Percentiles rank a stretch among this genome's conserved stretches.
These are phyloP conservation scores for Sesamia inferens DNA, from an alignment of 2,888 invertebrate genomes.

Conservation along the genomic window DNA sequence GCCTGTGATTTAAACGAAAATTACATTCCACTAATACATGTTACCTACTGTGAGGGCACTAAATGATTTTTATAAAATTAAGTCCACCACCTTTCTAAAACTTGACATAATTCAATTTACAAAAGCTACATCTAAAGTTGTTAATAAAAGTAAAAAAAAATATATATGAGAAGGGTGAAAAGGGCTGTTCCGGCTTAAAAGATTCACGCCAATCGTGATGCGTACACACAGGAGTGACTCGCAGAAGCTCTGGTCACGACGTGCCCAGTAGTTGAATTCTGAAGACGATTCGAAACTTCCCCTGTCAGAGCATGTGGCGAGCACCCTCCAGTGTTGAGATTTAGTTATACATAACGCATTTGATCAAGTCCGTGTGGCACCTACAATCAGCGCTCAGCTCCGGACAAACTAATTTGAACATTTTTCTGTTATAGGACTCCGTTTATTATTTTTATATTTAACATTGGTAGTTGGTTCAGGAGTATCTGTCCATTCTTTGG, in stretches of 20 bases:
- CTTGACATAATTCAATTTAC: conserved; percentile 12
- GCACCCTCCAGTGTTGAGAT: not conserved
- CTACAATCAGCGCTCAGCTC: not conserved
- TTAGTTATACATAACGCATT: no score
- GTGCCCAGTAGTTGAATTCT: not conserved
- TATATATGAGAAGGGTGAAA: conserved; percentile 20
- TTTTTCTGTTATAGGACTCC: no score
- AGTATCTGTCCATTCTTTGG: no score
- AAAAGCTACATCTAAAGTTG: conserved; percentile 13
- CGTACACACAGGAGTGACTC: not conserved
- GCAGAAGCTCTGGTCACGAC: conserved; percentile 6
- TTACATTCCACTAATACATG: not conserved
- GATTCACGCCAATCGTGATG: conserved; percentile 12
- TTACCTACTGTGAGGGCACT: not conserved
- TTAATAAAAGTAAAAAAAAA: conserved; percentile 13
- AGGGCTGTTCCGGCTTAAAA: conserved; percentile 42
- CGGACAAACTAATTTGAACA: not conserved
- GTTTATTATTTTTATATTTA: no score
- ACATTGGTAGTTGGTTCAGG: no score
- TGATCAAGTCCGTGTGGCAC: not conserved
- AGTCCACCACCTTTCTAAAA: not conserved
- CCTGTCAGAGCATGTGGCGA: not conserved
- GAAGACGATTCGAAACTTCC: not conserved
- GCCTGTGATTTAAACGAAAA: conserved; percentile 2
- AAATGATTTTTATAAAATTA: not conserved